A percentile compares a stretch with the other conserved stretches of the same genome.
These are phyloP conservation scores for Tenualosa thibaudeaui DNA, from an alignment of 2,797 vertebrate species.

Conservation along the genomic window DNA sequence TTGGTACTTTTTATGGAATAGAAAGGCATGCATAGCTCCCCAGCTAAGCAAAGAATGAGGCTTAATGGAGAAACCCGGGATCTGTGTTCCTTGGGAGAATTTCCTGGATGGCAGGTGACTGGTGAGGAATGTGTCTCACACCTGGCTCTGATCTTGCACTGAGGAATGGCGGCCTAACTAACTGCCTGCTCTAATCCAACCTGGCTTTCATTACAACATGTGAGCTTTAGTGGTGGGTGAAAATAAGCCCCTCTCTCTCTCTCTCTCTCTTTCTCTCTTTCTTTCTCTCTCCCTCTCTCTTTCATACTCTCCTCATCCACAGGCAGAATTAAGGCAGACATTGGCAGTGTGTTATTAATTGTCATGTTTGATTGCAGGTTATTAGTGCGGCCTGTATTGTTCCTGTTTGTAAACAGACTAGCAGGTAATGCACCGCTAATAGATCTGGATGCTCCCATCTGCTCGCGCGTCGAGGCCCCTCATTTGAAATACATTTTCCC, in stretches of 20 bases:
- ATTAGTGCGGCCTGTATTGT: conserved; percentile 73
- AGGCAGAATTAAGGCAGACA: conserved; percentile 60
- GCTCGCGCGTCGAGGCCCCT: conserved; percentile 59
- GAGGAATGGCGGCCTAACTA: neutral
- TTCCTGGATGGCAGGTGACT: neutral
- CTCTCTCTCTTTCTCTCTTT: neutral
- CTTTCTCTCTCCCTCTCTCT: neutral
- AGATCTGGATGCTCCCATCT: conserved; percentile 71
- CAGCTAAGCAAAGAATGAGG: neutral
- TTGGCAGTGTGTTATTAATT: conserved; percentile 65
- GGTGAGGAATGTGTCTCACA: neutral
- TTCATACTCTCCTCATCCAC: conserved; percentile 45
- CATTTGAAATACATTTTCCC: conserved; percentile 72
- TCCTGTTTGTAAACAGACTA: conserved; percentile 75
- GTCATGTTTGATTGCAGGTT: conserved; percentile 78
- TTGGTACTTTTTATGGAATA: neutral
- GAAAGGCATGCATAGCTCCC: neutral
- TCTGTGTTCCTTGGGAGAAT: neutral
- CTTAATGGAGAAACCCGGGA: neutral
- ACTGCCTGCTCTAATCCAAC: neutral
- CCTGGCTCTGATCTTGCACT: neutral
- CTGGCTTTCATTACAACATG: conserved; percentile 9
- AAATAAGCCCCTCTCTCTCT: conserved; percentile 3
- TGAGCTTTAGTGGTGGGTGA: neutral
- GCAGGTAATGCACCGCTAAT: conserved; percentile 79